phyloP scores from a whole-genome alignment of 2,113 vertebrate genomes.

The Melierax canorus region DNA sequence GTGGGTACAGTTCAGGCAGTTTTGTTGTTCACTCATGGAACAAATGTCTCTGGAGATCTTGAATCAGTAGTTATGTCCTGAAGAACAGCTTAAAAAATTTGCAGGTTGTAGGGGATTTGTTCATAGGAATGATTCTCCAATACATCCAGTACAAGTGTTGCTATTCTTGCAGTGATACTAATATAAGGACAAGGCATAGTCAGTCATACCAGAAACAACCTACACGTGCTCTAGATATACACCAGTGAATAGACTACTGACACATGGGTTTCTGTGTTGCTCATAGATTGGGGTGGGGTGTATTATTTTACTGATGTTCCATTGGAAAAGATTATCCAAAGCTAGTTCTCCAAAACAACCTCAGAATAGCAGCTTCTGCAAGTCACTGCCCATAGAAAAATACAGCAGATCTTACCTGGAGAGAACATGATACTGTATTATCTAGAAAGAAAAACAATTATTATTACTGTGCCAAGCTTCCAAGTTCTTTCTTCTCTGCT shows the following conservation, averaged over 20 bases:
- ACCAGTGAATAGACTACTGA: neutral
- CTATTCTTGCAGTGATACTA: neutral
- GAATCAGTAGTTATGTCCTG: neutral
- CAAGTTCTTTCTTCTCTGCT: neutral
- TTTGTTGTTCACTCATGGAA: neutral
- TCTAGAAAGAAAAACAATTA: neutral
- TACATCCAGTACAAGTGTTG: neutral
- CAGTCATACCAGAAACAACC: neutral
- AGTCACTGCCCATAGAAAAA: neutral
- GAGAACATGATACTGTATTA: neutral
- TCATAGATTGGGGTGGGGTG: neutral
- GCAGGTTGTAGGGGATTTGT: neutral
- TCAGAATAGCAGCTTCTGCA: neutral
- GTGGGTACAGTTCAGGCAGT: neutral
- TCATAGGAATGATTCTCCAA: neutral
- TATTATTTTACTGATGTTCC: neutral
- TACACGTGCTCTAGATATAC: constrained; percentile 3
- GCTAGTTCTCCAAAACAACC: neutral
- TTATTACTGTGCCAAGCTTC: neutral
- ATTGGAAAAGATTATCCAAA: neutral
- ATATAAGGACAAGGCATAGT: neutral
- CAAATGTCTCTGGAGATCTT: neutral
- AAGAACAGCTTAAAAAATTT: neutral
- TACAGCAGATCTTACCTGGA: neutral
- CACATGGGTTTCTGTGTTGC: neutral